phyloP scores from a whole-genome alignment of 2,888 invertebrate genomes.

The Prosapia bicincta region DNA sequence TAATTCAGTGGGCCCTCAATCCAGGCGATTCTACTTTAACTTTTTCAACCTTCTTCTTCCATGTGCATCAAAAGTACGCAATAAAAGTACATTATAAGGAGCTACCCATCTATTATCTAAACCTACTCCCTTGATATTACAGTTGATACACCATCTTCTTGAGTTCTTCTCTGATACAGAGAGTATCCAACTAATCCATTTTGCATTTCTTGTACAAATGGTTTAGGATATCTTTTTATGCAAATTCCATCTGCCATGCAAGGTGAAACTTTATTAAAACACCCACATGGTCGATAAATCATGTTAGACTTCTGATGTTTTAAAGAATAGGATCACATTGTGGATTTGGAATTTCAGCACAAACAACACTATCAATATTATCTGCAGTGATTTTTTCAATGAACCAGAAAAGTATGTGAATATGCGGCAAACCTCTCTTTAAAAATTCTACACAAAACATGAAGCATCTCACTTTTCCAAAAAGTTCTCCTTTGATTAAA shows the following conservation, averaged over 20 bases:
- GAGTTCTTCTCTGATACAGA: not conserved
- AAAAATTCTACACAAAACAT: not conserved
- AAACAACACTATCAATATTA: not conserved
- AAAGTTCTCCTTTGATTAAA: not conserved
- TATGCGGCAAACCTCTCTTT: not conserved
- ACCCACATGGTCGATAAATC: slow-evolving; percentile 1
- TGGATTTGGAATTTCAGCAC: not conserved
- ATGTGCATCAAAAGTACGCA: not conserved
- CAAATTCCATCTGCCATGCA: not conserved
- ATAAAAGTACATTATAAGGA: slow-evolving; percentile 4
- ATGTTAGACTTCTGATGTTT: not conserved
- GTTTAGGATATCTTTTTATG: not conserved
- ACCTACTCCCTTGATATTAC: not conserved
- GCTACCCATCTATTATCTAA: slow-evolving; percentile 10
- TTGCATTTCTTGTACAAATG: not conserved
- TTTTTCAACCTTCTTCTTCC: not conserved
- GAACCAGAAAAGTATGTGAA: not conserved
- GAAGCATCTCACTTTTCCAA: not conserved
- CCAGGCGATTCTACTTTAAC: not conserved
- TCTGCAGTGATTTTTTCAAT: not conserved
- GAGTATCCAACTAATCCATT: not conserved
- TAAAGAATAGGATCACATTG: not conserved
- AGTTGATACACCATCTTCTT: not conserved
- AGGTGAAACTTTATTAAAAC: not conserved
- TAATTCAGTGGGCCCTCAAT: too few species aligned